phyloP scores from a whole-genome alignment of 2,113 vertebrate genomes.

The Neolamprologus variostigma region DNA sequence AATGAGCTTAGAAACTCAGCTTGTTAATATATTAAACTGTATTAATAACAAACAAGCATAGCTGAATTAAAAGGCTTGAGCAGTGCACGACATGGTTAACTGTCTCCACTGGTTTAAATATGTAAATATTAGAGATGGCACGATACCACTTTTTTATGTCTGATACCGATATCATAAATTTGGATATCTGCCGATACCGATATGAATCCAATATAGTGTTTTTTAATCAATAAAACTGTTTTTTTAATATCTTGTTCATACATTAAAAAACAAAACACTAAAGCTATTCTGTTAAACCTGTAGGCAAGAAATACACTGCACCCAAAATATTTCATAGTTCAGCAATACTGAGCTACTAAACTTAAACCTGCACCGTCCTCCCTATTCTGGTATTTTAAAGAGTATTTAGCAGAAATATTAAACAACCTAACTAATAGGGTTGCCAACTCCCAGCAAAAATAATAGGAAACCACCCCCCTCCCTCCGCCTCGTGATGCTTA shows the following conservation, averaged over 20 bases:
- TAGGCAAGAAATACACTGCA: rapidly evolving
- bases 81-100: rapidly evolving
- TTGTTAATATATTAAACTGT: background rate
- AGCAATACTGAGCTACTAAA: background rate
- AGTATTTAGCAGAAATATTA: background rate
- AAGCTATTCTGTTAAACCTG: rapidly evolving
- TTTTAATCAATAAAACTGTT: rapidly evolving
- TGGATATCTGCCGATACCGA: background rate
- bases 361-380: rapidly evolving
- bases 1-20: background rate
- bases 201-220: background rate
- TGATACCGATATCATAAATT: background rate
- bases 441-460: background rate
- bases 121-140: background rate
- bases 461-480: background rate
- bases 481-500: rapidly evolving
- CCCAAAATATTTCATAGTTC: background rate
- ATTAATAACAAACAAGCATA: background rate
- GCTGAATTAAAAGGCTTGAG: background rate
- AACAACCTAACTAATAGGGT: background rate
- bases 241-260: background rate
- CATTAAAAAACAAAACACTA: background rate
- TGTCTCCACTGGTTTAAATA: background rate
- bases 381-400: background rate
- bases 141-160: background rate